Evolutionary conservation across 2,797 vertebrate genomes (phyloP).

Genomic region (Thunnus albacares): DNA sequence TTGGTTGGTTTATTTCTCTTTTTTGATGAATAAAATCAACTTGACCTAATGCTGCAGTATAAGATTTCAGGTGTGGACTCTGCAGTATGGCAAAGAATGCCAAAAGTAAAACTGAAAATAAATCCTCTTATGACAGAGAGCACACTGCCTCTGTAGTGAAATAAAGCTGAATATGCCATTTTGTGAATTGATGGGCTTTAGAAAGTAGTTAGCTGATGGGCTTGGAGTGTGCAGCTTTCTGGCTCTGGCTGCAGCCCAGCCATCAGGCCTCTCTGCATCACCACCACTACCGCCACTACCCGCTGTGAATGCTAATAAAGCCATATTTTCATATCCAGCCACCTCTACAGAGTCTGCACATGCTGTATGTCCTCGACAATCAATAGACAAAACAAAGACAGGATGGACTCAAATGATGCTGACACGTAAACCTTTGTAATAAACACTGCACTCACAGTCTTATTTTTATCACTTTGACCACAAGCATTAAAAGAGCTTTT

Average conservation of each 20-base stretch:
- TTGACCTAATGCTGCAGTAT: not conserved
- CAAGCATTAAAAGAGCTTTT: conserved; percentile 18
- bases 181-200: conserved; percentile 67
- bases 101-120: conserved; percentile 52
- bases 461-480: conserved; percentile 15
- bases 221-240: conserved; percentile 48
- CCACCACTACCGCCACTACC: conserved; percentile 36
- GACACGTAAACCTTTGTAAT: conserved; percentile 19
- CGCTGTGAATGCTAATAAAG: conserved; percentile 77
- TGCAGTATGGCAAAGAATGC: conserved; percentile 49
- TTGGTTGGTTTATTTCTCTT: not conserved
- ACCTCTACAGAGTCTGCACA: conserved; percentile 45
- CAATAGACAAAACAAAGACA: conserved; percentile 31
- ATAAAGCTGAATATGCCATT: conserved; percentile 70
- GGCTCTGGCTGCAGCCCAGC: conserved; percentile 62
- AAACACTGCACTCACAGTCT: conserved; percentile 10
- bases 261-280: conserved; percentile 58
- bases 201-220: conserved; percentile 68
- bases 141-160: conserved; percentile 42
- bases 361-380: conserved; percentile 28
- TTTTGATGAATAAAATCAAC: not conserved
- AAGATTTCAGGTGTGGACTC: conserved; percentile 31
- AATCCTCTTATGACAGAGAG: conserved; percentile 48
- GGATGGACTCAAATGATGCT: conserved; percentile 50
- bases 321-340: conserved; percentile 55